Base-by-base conservation (phyloP, 2,888 invertebrate genomes). In the Oligia latruncula region DNA sequence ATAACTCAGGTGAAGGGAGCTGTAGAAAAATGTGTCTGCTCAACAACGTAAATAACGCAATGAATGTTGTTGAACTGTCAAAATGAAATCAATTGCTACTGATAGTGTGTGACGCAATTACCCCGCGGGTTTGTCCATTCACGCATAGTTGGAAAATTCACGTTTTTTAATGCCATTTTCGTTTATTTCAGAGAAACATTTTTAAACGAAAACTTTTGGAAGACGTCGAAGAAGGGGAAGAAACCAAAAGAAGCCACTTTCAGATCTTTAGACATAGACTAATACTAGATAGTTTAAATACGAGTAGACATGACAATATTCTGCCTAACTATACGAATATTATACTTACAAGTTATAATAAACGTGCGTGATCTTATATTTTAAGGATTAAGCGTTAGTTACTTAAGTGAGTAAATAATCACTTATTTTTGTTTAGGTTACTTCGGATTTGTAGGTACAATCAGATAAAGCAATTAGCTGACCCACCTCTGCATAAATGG, bases 171-270 rank as follows among this genome's bases (percentile, higher is more conserved):
- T 52, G 0, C 3, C 13, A 23, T 35, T n/a, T 81, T 58, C 2
- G 15, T 40, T 62, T 46, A 20, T 77, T 88, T 20, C 90, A 89
- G 89, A n/a, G 62, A 75, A 67, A 72, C 11, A 17, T 78, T 72
- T 58, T 40, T 90, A 67, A 68, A 74, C 9, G 90, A 89, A 73
- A 90, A 86, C 40, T 89, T 89, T 58, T 89, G 89, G 89, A 90
- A 89, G 49, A 83, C 92, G 0, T 86, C 84, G 40, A 90, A 86
- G 70, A 90, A 90, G 67, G 84, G 67, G 2, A 90, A 89, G 77
- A 78, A 58, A 40, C 11, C 77, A 3, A 74, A 77, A 72, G 90
- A 87, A 15, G 67, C 74, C 2, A 81, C 84, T 0, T 89, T 89
- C 11, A 87, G 86, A 78, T 64, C 81, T 71, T 78, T 89, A 9